These are phyloP conservation scores for Sycobia sp. DNA, from an alignment of 1,140 invertebrate species.

Conservation along the genomic window DNA sequence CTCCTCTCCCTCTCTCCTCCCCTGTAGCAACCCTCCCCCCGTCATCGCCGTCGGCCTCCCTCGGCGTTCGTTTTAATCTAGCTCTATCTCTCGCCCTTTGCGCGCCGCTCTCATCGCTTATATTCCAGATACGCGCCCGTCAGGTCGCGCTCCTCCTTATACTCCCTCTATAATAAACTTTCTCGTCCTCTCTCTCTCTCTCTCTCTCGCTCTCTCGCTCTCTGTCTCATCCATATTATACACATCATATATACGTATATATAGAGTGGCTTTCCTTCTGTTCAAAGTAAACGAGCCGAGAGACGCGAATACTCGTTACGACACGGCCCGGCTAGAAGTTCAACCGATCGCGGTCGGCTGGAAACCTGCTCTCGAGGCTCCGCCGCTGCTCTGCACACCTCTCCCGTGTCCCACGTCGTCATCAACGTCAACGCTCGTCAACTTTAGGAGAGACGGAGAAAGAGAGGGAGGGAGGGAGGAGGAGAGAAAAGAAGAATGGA, in stretches of 20 bases:
- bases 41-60: not conserved
- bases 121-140: no score
- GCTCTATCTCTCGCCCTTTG: slow-evolving; percentile 28
- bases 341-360: slow-evolving; percentile 39
- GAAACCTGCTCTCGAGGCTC: slow-evolving; percentile 32
- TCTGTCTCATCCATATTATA: not conserved
- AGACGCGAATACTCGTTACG: slow-evolving; percentile 55
- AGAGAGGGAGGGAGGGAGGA: not conserved
- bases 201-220: no score
- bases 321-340: slow-evolving; percentile 34
- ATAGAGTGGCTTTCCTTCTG: slow-evolving; percentile 38
- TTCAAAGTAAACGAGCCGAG: slow-evolving; percentile 54
- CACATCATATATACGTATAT: no score
- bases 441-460: not conserved
- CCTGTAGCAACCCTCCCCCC: not conserved
- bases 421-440: slow-evolving; percentile 22
- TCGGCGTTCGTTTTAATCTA: slow-evolving; percentile 11
- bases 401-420: slow-evolving; percentile 19
- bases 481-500: not conserved
- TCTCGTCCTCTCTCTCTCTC: no score
- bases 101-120: not conserved
- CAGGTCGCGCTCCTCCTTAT: not conserved
- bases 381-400: no score
- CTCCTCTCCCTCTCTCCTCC: slow-evolving; percentile 24
- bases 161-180: slow-evolving; percentile 7